A percentile compares a stretch with the other conserved stretches of the same genome.
Evolutionary conservation across 2,797 vertebrate genomes (phyloP).

Genomic region (Paramormyrops hopkinsi): DNA sequence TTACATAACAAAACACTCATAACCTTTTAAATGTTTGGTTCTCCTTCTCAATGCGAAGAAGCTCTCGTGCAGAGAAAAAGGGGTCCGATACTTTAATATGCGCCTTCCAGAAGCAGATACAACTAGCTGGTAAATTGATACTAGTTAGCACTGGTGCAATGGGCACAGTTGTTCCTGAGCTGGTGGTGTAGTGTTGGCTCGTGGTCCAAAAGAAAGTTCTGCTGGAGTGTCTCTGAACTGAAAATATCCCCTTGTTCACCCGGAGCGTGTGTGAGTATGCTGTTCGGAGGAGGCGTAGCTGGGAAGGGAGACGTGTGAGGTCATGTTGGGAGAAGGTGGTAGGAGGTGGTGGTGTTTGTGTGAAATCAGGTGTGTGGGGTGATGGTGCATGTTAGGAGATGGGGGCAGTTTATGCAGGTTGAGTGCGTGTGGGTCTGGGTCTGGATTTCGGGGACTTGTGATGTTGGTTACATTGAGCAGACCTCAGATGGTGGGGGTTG

Average conservation of each 20-base stretch:
- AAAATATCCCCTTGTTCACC: neutral
- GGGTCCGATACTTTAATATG: neutral
- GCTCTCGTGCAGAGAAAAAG: neutral
- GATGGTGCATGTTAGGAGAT: neutral
- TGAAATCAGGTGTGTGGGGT: neutral
- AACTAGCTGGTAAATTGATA: neutral
- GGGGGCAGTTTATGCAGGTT: neutral
- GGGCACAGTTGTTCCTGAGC: neutral
- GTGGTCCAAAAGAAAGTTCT: neutral
- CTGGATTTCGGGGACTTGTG: neutral
- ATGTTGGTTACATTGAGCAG: neutral
- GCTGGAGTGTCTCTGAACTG: neutral
- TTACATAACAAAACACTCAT: neutral
- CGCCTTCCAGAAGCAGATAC: neutral
- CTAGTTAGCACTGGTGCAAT: neutral
- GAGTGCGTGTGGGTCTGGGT: neutral
- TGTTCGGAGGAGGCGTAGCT: neutral
- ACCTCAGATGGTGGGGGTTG: neutral
- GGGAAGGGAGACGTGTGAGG: neutral
- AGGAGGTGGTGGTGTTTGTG: neutral
- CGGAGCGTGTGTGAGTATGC: neutral
- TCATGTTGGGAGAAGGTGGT: neutral
- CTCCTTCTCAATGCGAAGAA: neutral
- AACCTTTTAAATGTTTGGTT: neutral
- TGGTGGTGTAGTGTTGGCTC: neutral